These are phyloP conservation scores for Coenobita brevimanus DNA, from an alignment of 1,140 invertebrate species.

Conservation along the genomic window DNA sequence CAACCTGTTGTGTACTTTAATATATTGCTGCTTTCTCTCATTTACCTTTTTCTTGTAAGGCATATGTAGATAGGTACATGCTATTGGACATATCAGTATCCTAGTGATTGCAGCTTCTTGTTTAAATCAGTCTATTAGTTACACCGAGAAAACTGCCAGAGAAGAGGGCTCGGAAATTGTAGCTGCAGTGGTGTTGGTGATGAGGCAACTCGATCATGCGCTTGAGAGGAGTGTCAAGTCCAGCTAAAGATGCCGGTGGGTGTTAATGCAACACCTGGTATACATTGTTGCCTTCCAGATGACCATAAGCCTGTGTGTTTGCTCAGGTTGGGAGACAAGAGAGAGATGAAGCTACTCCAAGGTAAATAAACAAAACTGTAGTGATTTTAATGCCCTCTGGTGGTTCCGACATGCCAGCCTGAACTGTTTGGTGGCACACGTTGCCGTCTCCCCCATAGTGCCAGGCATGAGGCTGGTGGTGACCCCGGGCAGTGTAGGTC, in stretches of 20 bases:
- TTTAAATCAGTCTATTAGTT: slow-evolving; percentile 55
- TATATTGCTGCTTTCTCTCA: slow-evolving; percentile 60
- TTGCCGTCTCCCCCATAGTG: slow-evolving; percentile 44
- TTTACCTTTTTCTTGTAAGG: slow-evolving; percentile 62
- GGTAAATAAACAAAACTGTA: background rate
- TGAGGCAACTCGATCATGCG: background rate
- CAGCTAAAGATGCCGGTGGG: background rate
- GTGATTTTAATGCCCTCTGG: slow-evolving; percentile 23
- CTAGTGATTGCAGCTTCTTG: slow-evolving; percentile 60
- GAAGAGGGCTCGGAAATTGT: background rate
- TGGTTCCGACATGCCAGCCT: slow-evolving; percentile 32
- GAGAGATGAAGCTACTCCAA: slow-evolving; percentile 48
- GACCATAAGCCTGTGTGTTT: no score
- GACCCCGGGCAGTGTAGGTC: background rate
- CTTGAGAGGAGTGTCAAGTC: background rate
- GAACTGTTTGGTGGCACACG: slow-evolving; percentile 55
- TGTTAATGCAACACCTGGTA: background rate
- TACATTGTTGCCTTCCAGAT: no score
- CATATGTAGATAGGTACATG: slow-evolving; percentile 58
- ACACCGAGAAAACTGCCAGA: background rate
- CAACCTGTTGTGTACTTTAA: slow-evolving; percentile 53
- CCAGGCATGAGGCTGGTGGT: slow-evolving; percentile 46
- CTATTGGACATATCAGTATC: slow-evolving; percentile 61
- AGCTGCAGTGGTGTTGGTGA: background rate
- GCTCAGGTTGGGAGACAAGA: background rate